These are phyloP conservation scores for Bubo blakistoni DNA, from an alignment of 2,113 vertebrate genomes.

Conservation along the genomic window DNA sequence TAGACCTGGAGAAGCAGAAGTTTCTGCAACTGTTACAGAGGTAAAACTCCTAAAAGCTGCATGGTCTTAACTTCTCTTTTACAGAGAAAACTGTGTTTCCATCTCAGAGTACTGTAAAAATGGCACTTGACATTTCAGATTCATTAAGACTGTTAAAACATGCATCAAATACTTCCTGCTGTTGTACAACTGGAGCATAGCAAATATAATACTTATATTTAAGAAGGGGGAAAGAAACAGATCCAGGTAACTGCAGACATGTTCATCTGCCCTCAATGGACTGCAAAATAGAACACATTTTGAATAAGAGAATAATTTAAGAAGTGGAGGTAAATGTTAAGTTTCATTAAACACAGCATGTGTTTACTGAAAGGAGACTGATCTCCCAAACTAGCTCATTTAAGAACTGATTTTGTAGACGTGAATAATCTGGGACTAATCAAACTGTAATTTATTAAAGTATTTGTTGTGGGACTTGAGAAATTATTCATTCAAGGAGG, in stretches of 20 bases:
- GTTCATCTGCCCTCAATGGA: neutral
- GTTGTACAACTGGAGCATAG: neutral
- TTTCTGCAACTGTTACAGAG: neutral
- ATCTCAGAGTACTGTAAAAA: neutral
- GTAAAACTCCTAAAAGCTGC: neutral
- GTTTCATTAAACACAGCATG: conserved; percentile 15
- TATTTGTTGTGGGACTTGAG: conserved; percentile 10
- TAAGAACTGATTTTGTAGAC: neutral
- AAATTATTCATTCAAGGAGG: neutral
- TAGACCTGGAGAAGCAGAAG: neutral
- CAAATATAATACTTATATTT: neutral
- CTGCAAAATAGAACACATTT: neutral
- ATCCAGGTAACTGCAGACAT: neutral
- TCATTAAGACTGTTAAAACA: neutral
- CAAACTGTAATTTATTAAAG: conserved; percentile 31
- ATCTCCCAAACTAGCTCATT: neutral
- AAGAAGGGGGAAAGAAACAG: neutral
- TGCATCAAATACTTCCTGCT: neutral
- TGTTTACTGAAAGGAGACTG: conserved; percentile 3
- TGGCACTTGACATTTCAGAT: neutral
- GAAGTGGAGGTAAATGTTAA: neutral
- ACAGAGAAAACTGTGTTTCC: neutral
- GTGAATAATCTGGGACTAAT: conserved; percentile 8
- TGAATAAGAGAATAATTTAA: neutral
- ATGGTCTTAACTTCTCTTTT: neutral